Base-by-base conservation (phyloP, 2,888 invertebrate genomes). In the Eupithecia subfuscata region DNA sequence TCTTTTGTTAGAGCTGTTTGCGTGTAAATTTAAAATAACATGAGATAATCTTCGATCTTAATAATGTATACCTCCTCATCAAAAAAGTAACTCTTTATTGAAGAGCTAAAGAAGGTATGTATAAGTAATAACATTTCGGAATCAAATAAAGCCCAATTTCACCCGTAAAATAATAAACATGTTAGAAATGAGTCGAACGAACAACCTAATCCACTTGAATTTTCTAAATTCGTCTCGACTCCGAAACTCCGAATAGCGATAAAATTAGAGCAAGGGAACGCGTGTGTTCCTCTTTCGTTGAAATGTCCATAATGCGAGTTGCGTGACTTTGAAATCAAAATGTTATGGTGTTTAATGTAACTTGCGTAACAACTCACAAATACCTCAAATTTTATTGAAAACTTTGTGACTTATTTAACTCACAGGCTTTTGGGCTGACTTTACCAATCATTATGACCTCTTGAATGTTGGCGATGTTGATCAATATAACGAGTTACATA, bases 261-360 rank as follows among this genome's bases (percentile, higher is more conserved):
- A 87, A 87, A 88, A 88, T 87, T 85, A 85, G 84, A 85, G 83
- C 82, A 82, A 82, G 81, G 82, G 82, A 83, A 84, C 81, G 83
- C 84, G 83, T 85, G 84, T 83, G 84, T 85, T 84, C 79, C 80
- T 79, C 83, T 83, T 83, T 81, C 82, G 83, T 84, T 84, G 80
- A 76, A 83, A 82, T 84, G 81, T 74, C 83, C 82, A 83, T 87
- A 84, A 86, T 84, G 82, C 79, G 82, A 84, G 84, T 84, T 85
- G 88, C 88, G 88, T 89, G 89, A 89, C 87, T 84, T 81, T 82
- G 81, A 81, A 85, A 82, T 83, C 82, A 83, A 82, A 84, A 80
- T 80, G 78, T 80, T 79, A 84, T 80, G 87, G 86, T 85, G 86
- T 87, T 84, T 87, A 87, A 87, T 85, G 82, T 79, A 80, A 79